phyloP scores from a whole-genome alignment of 2,113 vertebrate genomes.

The Mesocricetus auratus region DNA sequence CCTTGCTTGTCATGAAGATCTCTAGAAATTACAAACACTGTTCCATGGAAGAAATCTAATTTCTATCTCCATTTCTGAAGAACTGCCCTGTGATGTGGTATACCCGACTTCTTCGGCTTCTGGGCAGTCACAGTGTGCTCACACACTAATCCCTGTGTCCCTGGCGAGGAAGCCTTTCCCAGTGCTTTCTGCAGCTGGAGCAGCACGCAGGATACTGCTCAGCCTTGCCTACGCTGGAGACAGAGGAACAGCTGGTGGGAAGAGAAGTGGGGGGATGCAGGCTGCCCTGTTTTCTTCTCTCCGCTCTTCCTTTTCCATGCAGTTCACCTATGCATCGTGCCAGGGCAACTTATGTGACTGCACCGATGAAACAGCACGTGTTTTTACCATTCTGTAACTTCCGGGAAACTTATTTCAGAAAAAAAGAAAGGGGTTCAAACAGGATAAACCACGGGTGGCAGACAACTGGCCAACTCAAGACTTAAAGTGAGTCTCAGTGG shows the following conservation, averaged over 20 bases:
- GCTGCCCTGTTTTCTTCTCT: not conserved
- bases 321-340: not conserved
- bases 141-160: not conserved
- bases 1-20: slow-evolving; percentile 4
- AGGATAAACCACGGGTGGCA: not conserved
- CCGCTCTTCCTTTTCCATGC: not conserved
- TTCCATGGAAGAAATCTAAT: not conserved
- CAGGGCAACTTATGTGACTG: not conserved
- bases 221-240: not conserved
- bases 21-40: not conserved
- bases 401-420: slow-evolving; percentile 7
- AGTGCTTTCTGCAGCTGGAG: not conserved
- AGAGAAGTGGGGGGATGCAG: not conserved
- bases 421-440: not conserved
- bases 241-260: not conserved
- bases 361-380: not conserved
- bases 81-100: not conserved
- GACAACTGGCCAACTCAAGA: not conserved
- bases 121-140: not conserved
- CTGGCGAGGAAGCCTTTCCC: not conserved
- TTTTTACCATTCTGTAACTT: not conserved
- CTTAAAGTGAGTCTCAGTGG: not conserved
- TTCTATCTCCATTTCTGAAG: not conserved
- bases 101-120: not conserved
- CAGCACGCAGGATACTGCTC: not conserved